These are phyloP conservation scores for Wasmannia auropunctata DNA, from an alignment of 1,140 invertebrate species.

Conservation along the genomic window DNA sequence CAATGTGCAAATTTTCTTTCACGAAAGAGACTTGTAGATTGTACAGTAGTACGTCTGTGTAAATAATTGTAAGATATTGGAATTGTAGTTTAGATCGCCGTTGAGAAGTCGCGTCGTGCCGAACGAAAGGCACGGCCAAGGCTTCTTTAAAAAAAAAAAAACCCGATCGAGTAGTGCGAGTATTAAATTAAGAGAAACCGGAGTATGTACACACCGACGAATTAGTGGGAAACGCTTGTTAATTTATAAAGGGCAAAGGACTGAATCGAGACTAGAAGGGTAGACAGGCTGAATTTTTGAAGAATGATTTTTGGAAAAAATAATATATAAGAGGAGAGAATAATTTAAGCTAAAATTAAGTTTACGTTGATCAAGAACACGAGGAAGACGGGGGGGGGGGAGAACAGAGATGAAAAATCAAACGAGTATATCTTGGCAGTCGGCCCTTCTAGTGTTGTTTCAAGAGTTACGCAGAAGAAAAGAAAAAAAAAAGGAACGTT, in stretches of 20 bases:
- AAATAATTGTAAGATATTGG: slow-evolving; percentile 25
- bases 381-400: too few species aligned
- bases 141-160: neutral
- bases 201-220: neutral
- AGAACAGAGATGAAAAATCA: neutral
- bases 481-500: neutral
- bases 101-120: neutral
- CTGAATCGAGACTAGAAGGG: neutral
- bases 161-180: neutral
- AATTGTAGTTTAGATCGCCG: neutral
- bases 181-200: slow-evolving; percentile 1
- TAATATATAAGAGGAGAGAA: neutral
- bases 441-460: neutral
- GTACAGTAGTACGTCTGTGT: neutral
- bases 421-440: neutral
- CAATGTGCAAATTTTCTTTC: neutral
- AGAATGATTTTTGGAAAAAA: slow-evolving; percentile 10
- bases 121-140: neutral
- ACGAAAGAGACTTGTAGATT: neutral
- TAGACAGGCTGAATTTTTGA: too few species aligned
- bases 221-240: slow-evolving; percentile 1
- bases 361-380: neutral
- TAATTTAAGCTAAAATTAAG: neutral
- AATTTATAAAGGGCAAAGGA: neutral
- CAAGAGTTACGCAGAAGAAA: neutral